Base-by-base conservation (phyloP, 1,140 invertebrate genomes). In the Penaeus japonicus region DNA sequence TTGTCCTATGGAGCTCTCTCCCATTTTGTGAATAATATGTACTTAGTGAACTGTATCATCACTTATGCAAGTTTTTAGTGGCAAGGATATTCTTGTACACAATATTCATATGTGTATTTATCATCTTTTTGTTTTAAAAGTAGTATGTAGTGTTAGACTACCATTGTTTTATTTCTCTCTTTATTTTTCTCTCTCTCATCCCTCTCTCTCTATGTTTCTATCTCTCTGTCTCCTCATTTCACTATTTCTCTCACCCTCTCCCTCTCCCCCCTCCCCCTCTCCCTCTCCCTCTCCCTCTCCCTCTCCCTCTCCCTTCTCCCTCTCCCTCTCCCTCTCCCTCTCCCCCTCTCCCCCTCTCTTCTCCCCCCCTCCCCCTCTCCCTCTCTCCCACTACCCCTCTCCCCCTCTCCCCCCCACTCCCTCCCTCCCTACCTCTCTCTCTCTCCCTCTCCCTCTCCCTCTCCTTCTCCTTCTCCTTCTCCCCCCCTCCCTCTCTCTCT, bases 291-390 rank as follows among this genome's bases (percentile, higher is more conserved):
- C 17, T 4, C 39, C n/a, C 20, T 32, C 32, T 4, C 30, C 3
- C 73, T 35, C 32, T 4, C 32, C 2, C 73, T 77, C 30, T 4
- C 30, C 32, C 17, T 17, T 4, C 73, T 80, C 78, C 47, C 78
- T 47, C 78, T 80, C 47, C 54, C 78, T 55, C 78, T 54, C 78
- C 54, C 78, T 55, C 78, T 80, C 78, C 54, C 47, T 39, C 47
- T 80, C 47, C 27, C 47, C 12, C 47, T 54, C 47, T 80, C 47
- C 24, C n/a, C 5, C 47, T 54, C 47, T 80, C 78, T n/a, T 55
- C 47, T 24, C 47, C 24, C 78, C 54, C 47, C n/a, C 78, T 55
- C 47, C 24, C 78, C 20, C 78, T 55, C 47, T 27, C 47, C 17
- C 24, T 54, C 47, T 55, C 78, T 80, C 78, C 15, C 78, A 54